Percentiles rank a stretch among this genome's conserved stretches.
Evolutionary conservation across 1,140 invertebrate species (phyloP).

Genomic region (Trissolcus basalis): DNA sequence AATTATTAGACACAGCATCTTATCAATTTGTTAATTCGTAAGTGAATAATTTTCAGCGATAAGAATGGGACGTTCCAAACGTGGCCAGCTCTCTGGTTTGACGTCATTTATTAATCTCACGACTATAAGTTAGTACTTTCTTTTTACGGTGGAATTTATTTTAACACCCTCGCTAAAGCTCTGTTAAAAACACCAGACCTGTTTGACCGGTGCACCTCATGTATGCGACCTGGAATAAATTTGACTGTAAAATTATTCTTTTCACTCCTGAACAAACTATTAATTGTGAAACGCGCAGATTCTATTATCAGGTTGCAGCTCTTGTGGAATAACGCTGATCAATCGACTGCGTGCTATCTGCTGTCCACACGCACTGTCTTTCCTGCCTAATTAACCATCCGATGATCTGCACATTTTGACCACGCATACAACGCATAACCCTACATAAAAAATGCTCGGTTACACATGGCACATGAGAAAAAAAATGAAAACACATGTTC

Average conservation of each 20-base stretch:
- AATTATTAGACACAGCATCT: constrained; percentile 36
- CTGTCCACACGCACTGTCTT: constrained; percentile 51
- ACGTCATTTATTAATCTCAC: constrained; percentile 27
- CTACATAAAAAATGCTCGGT: no score
- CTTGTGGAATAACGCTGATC: constrained; percentile 59
- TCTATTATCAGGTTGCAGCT: constrained; percentile 63
- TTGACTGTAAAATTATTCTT: constrained; percentile 58
- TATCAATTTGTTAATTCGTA: constrained; percentile 50
- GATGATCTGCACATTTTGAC: no score
- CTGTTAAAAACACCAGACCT: constrained; percentile 46
- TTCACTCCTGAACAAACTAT: constrained; percentile 49
- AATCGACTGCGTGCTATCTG: constrained; percentile 57
- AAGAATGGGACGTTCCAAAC: constrained; percentile 41
- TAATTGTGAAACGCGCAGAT: constrained; percentile 62
- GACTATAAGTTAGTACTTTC: constrained; percentile 53
- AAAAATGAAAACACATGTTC: no score
- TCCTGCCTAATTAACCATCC: constrained; percentile 68
- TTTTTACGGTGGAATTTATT: constrained; percentile 11
- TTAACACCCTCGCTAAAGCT: constrained; percentile 41
- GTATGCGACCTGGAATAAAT: constrained; percentile 56
- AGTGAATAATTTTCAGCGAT: constrained; percentile 50
- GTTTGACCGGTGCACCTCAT: constrained; percentile 50
- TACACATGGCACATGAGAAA: no score
- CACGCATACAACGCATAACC: no score
- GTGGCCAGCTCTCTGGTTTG: constrained; percentile 23